These are phyloP conservation scores for Cataglyphis rosenhaueri DNA, from an alignment of 2,888 invertebrate genomes.

Conservation along the genomic window DNA sequence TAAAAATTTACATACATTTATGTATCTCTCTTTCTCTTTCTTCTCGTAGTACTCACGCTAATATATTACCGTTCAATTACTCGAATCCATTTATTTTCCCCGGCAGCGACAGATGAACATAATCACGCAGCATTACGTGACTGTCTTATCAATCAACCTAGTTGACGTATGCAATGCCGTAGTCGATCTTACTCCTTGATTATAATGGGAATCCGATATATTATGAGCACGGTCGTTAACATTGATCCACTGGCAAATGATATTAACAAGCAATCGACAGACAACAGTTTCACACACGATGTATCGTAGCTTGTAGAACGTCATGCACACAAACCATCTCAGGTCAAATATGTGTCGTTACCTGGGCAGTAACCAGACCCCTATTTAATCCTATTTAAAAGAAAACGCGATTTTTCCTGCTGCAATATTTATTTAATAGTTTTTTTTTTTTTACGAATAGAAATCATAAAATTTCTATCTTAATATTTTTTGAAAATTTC, in stretches of 20 bases:
- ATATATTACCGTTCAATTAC: slow-evolving; percentile 8
- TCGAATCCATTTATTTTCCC: slow-evolving; percentile 15
- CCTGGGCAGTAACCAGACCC: not conserved
- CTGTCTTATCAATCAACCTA: slow-evolving; percentile 48
- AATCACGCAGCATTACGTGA: slow-evolving; percentile 43
- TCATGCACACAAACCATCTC: slow-evolving; percentile 8
- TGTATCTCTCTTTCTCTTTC: not conserved
- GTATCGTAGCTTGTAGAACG: slow-evolving; percentile 23
- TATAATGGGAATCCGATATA: slow-evolving; percentile 55
- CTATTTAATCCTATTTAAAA: not conserved
- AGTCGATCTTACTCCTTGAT: slow-evolving; percentile 47
- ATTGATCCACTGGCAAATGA: slow-evolving; percentile 51
- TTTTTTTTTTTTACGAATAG: not conserved
- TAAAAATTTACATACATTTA: not conserved
- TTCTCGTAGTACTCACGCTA: not conserved
- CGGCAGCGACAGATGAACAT: slow-evolving; percentile 23
- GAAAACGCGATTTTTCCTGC: not conserved
- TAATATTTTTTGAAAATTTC: too few species aligned
- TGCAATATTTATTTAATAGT: not conserved
- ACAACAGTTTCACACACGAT: slow-evolving; percentile 44
- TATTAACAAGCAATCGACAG: slow-evolving; percentile 52
- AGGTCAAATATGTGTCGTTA: slow-evolving; percentile 8
- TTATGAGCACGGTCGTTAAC: slow-evolving; percentile 42
- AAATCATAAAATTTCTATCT: not conserved
- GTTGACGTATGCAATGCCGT: slow-evolving; percentile 30